phyloP scores from a whole-genome alignment of 2,113 vertebrate genomes.

The Pholis gunnellus region DNA sequence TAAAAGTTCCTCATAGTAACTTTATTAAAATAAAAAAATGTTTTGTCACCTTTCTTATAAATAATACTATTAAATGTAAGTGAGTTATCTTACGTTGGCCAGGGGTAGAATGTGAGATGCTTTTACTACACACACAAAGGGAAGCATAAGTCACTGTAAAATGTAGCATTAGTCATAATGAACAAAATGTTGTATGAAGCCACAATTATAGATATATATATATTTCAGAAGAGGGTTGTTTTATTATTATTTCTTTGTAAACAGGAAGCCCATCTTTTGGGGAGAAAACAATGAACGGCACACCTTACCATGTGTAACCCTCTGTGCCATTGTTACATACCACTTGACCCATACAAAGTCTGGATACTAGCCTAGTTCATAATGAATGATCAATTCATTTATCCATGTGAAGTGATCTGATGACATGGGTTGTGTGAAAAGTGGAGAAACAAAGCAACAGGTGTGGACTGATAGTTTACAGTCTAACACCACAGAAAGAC shows the following conservation, averaged over 20 bases:
- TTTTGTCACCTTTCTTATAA: too few species aligned
- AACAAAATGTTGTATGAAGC: background rate
- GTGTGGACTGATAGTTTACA: background rate
- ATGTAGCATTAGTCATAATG: background rate
- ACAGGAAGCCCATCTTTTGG: background rate
- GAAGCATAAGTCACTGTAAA: background rate
- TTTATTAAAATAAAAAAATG: background rate
- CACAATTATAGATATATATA: background rate
- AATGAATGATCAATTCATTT: background rate
- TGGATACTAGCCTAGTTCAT: background rate
- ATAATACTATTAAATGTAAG: background rate
- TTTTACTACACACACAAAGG: background rate
- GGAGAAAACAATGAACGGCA: background rate
- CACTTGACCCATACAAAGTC: background rate
- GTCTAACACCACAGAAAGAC: too few species aligned
- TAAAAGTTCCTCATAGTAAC: background rate
- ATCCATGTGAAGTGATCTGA: background rate
- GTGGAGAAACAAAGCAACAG: background rate
- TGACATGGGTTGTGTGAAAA: background rate
- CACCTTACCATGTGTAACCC: background rate
- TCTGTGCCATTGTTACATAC: background rate
- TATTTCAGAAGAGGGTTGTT: background rate
- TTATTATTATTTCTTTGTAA: background rate
- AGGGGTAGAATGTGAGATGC: background rate
- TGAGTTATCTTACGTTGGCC: background rate